Evolutionary conservation across 2,888 invertebrate species (phyloP), one percentile per base, ranked within the genome.

Genomic region (Mesochorus sp.): DNA sequence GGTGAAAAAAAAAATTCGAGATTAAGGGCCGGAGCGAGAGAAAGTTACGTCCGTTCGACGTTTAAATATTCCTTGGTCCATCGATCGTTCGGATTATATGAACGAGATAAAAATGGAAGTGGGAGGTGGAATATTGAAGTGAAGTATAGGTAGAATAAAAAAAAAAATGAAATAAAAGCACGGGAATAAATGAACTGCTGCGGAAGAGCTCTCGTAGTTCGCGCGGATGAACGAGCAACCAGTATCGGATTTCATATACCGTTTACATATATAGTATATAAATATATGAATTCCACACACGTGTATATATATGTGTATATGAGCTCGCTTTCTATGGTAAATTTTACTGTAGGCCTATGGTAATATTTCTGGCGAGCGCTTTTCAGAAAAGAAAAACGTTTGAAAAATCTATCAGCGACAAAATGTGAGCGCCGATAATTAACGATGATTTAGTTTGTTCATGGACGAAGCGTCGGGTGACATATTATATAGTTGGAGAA

Each of bases 161-260:
- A 64, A 42, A 47, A 53, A 42, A 53, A 53, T 37, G 49, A 26
- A 53, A 14, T 51, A 42, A 71, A 42, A 61, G 42, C 62, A 44
- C 53, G 39, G 24, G n/a, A n/a, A 55, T 53, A 72, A 53, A 72
- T 62, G 51, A 53, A 44, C 24, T 26, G 42, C 53, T 10, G 19
- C 51, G 51, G 17, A 51, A 73, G 59, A 21, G 44, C 17, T 28
- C 39, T 31, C 2, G 5, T 37, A 34, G 31, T 55, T 49, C 59
- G 26, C n/a, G n/a, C 59, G 59, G 70, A 59, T 37, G 59, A 59
- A n/a, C 28, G 70, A 59, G 59, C 59, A 59, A 37, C 49, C 70
- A 66, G 49, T 74, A 74, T 66, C 73, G 66, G 37, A 74, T 74
- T 74, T 55, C 49, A 49, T 51, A 37, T 51, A 19, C n/a, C 21